Percentiles rank a stretch among this genome's conserved stretches.
Conservation (phyloP, 2,888 invertebrate genomes). For the Glomeris marginata region DNA sequence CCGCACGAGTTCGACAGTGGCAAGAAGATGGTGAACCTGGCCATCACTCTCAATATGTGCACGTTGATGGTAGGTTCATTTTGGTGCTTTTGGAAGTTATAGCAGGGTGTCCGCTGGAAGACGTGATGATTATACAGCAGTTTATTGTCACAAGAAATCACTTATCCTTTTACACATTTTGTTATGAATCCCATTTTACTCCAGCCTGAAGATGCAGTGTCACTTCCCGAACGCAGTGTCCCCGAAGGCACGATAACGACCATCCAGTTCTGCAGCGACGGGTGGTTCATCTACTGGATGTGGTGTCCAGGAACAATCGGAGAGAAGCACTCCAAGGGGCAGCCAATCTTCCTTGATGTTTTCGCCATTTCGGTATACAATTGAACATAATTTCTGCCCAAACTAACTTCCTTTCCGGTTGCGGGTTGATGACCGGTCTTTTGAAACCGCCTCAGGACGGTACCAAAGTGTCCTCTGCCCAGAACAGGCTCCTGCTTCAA, state of each 20-base stretch:
- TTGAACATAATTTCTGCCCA: background rate
- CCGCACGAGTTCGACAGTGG: slow-evolving; percentile 25
- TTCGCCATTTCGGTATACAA: slow-evolving; percentile 23
- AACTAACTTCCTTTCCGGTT: slow-evolving; percentile 3
- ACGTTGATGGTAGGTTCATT: slow-evolving; percentile 23
- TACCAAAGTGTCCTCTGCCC: background rate
- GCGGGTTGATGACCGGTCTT: slow-evolving; percentile 9
- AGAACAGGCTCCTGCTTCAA: slow-evolving; percentile 20
- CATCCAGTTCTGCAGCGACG: slow-evolving; percentile 27
- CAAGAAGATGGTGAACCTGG: slow-evolving; percentile 20
- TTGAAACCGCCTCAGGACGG: slow-evolving; percentile 1
- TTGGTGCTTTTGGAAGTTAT: background rate
- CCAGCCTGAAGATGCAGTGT: slow-evolving; percentile 2
- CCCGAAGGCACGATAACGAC: slow-evolving; percentile 22
- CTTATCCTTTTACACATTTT: too few relatives aligned
- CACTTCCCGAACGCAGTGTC: background rate
- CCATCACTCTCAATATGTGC: slow-evolving; percentile 23
- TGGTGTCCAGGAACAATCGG: slow-evolving; percentile 23
- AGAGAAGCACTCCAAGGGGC: slow-evolving; percentile 25
- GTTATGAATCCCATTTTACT: too few relatives aligned
- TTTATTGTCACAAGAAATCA: too few relatives aligned
- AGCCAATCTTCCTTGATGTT: slow-evolving; percentile 23
- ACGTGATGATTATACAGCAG: too few relatives aligned
- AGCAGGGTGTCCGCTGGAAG: too few relatives aligned
- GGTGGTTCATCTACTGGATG: slow-evolving; percentile 26